phyloP scores from a whole-genome alignment of 2,797 vertebrate genomes.

The Neopelma chrysocephalum region DNA sequence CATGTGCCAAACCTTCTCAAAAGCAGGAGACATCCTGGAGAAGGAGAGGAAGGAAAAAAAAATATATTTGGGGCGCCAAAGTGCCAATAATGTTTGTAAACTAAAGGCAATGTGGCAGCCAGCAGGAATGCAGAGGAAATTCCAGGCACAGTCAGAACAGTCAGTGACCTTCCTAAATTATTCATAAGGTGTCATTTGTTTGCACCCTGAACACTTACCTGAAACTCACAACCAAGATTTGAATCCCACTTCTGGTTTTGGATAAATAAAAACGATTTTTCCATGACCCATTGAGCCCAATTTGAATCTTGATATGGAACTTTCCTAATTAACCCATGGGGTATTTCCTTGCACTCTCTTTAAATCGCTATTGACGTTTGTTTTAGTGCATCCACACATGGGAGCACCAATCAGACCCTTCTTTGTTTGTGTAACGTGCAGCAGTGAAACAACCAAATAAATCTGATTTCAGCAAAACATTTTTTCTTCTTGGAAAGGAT shows the following conservation, averaged over 20 bases:
- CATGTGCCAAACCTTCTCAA: neutral
- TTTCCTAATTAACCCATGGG: constrained; percentile 36
- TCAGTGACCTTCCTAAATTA: constrained; percentile 54
- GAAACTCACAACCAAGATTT: neutral
- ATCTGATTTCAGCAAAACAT: neutral
- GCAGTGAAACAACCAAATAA: neutral
- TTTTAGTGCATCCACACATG: neutral
- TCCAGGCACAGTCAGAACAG: neutral
- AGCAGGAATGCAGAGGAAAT: neutral
- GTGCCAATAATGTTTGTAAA: neutral
- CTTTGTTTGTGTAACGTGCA: neutral
- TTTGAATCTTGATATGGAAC: constrained; percentile 17
- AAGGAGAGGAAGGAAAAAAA: neutral
- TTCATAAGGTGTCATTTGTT: constrained; percentile 9
- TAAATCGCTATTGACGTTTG: constrained; percentile 15
- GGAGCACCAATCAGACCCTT: neutral
- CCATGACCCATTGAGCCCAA: neutral
- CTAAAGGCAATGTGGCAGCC: neutral
- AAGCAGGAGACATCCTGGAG: neutral
- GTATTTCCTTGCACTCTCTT: constrained; percentile 24
- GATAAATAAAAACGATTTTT: constrained; percentile 20
- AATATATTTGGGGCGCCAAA: neutral
- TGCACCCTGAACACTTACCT: neutral
- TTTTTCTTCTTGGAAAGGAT: neutral
- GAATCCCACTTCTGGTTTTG: constrained; percentile 8